These are phyloP conservation scores for Smutsia temminckii DNA, from an alignment of 2,797 vertebrate genomes.

Conservation along the genomic window DNA sequence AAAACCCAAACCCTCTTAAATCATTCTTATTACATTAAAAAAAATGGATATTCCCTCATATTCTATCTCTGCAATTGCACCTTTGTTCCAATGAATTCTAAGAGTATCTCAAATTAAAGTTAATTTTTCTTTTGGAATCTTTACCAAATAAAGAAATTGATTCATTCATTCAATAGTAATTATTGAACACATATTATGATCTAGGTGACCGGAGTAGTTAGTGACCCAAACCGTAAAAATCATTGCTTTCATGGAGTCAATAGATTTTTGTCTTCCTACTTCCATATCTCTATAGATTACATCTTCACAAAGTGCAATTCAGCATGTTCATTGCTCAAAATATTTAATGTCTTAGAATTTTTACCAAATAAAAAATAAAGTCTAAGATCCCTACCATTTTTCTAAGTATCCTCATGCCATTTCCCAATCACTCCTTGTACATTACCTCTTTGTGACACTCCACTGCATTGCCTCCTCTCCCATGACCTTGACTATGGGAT, in stretches of 20 bases:
- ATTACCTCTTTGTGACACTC: not conserved
- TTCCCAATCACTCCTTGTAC: not conserved
- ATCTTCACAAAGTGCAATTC: not conserved
- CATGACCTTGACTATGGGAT: not conserved
- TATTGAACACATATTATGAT: slow-evolving; percentile 3
- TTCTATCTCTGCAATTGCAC: not conserved
- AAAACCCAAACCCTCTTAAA: not conserved
- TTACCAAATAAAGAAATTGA: slow-evolving; percentile 20
- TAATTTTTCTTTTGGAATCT: slow-evolving; percentile 7
- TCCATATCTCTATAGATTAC: not conserved
- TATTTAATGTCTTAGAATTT: not conserved
- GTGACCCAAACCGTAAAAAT: not conserved
- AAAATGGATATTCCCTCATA: not conserved
- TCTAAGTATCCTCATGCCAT: not conserved
- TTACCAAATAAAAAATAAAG: not conserved
- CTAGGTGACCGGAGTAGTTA: not conserved
- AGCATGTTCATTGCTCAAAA: slow-evolving; percentile 27
- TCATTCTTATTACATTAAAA: not conserved
- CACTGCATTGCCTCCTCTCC: not conserved
- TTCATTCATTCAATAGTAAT: slow-evolving; percentile 40
- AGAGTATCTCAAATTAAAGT: not conserved
- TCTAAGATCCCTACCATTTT: not conserved
- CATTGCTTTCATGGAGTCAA: not conserved
- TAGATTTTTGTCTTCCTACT: slow-evolving; percentile 4
- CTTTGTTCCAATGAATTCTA: slow-evolving; percentile 1